These are phyloP conservation scores for Sesia bembeciformis DNA, from an alignment of 2,888 invertebrate genomes.

Conservation along the genomic window DNA sequence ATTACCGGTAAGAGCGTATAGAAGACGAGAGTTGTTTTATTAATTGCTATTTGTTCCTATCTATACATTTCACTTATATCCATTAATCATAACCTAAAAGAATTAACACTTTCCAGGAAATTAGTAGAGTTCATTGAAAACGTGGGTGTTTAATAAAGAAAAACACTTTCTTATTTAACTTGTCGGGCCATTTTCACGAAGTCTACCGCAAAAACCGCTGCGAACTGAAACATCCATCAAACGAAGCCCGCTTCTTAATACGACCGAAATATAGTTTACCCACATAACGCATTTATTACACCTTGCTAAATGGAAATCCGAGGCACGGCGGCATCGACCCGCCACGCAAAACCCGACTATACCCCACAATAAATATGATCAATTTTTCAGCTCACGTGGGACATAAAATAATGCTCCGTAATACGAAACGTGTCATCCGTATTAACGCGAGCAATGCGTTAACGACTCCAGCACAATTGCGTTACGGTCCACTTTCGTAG, in stretches of 20 bases:
- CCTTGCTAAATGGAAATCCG: constrained; percentile 50
- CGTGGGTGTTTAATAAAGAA: not conserved
- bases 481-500: constrained; percentile 58
- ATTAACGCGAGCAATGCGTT: constrained; percentile 43
- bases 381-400: constrained; percentile 27
- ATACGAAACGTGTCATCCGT: constrained; percentile 48
- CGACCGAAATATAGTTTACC: constrained; percentile 47
- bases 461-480: constrained; percentile 47
- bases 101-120: too few species aligned
- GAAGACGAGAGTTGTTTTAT: too few species aligned
- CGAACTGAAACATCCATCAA: constrained; percentile 56
- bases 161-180: constrained; percentile 18
- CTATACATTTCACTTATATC: too few species aligned
- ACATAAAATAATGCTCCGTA: constrained; percentile 20
- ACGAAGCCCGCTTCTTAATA: constrained; percentile 52
- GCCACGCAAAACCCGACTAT: constrained; percentile 30
- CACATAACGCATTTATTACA: constrained; percentile 27
- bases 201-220: constrained; percentile 45
- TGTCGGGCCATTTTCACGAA: constrained; percentile 32
- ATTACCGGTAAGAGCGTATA: too few species aligned
- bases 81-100: too few species aligned
- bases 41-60: too few species aligned
- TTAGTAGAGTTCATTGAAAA: too few species aligned
- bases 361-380: constrained; percentile 25
- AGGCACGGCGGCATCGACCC: not conserved